phyloP scores from a whole-genome alignment of 2,113 vertebrate genomes.

The Nipponia nippon region DNA sequence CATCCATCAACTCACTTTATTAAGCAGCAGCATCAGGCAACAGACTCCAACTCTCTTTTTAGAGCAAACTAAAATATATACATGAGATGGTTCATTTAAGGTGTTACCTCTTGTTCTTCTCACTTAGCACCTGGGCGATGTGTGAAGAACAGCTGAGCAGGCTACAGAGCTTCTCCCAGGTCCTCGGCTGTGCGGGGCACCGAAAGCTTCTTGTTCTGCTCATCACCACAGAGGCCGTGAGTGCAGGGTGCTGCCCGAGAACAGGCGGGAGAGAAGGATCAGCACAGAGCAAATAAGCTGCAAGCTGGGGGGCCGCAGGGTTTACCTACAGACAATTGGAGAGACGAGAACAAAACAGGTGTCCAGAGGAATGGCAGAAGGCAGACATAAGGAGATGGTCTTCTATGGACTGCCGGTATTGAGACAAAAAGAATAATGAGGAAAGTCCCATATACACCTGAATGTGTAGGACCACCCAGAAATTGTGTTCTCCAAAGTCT shows the following conservation, averaged over 20 bases:
- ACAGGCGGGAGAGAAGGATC: background rate
- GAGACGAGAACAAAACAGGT: background rate
- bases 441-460: too few relatives aligned
- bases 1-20: background rate
- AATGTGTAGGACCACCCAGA: background rate
- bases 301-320: background rate
- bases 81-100: background rate
- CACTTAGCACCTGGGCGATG: background rate
- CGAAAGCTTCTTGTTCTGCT: background rate
- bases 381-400: background rate
- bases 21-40: background rate
- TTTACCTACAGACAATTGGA: too few relatives aligned
- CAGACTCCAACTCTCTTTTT: background rate
- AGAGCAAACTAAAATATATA: background rate
- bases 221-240: rapidly evolving
- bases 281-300: background rate
- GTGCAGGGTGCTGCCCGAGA: background rate
- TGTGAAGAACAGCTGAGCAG: background rate
- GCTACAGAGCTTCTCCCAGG: background rate
- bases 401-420: background rate
- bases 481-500: background rate
- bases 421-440: background rate
- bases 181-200: background rate
- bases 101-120: background rate
- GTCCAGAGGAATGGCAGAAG: background rate